Evolutionary conservation across 2,113 vertebrate genomes (phyloP), one percentile per base, ranked within the genome.

Genomic region (Malaclemys terrapin): DNA sequence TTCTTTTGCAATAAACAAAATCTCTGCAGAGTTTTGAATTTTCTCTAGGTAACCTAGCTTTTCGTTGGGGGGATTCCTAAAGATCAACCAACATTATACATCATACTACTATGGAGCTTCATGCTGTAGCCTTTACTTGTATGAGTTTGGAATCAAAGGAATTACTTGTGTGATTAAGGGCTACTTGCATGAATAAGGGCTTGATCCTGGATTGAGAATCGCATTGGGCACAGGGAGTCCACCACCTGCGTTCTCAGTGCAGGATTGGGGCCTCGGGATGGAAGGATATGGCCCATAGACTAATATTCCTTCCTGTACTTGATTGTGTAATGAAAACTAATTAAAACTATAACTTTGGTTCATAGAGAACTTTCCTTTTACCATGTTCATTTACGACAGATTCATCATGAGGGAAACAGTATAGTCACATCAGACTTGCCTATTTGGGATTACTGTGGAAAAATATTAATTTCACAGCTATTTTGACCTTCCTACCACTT

Each of bases 401-500:
- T 57, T 89, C 56, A 52, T 50, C n/a, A 13, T 54, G 54, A 85
- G 47, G 50, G 31, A 62, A 62, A 69, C 52, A 1, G 4, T 49
- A 76, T 38, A 24, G 27, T 54, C 47, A 35, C 59, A 65, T 52
- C 35, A 72, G 49, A 72, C 62, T 25, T 72, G 62, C 35, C 27
- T 52, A 69, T 52, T 69, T 53, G 31, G 35, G 25, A 27, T 27
- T 54, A 11, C 2, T 38, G 45, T 45, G 10, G 42, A 19, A 45
- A 7, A n/a, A 83, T 12, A 47, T 80, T 29, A 16, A 88, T 80
- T 42, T 85, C 62, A 25, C 20, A 89, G 79, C 83, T 57, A 69
- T 92, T 91, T 89, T 82, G 50, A 85, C 59, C n/a, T 80, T 45
- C n/a, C 45, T 93, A 83, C 86, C 76, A 49, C 62, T 69, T 92